These are phyloP conservation scores for Palaemon carinicauda DNA, from an alignment of 1,140 invertebrate genomes.

Conservation along the genomic window DNA sequence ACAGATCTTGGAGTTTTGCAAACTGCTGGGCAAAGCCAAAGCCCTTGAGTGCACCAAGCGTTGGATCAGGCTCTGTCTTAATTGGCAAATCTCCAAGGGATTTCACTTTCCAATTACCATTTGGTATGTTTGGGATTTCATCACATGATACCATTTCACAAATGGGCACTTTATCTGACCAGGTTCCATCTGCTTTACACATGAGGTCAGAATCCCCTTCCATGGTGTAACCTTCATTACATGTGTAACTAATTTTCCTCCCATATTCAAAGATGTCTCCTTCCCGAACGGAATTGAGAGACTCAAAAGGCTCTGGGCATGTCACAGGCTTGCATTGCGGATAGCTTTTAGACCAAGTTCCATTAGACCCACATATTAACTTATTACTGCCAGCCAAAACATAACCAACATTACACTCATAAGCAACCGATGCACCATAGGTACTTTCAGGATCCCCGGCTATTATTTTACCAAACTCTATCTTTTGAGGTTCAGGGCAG, in stretches of 20 bases:
- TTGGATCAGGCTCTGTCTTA: slow-evolving; percentile 34
- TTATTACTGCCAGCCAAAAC: slow-evolving; percentile 64
- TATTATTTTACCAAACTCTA: slow-evolving; percentile 59
- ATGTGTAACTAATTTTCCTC: slow-evolving; percentile 62
- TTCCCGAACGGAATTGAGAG: slow-evolving; percentile 43
- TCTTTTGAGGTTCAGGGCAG: slow-evolving; percentile 55
- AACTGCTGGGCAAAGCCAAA: slow-evolving; percentile 10
- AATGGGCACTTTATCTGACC: slow-evolving; percentile 63
- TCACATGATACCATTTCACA: slow-evolving; percentile 63
- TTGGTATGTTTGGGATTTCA: slow-evolving; percentile 30
- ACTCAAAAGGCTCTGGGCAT: slow-evolving; percentile 59
- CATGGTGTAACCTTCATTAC: slow-evolving; percentile 65
- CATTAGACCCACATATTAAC: slow-evolving; percentile 65
- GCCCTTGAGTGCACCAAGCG: neutral
- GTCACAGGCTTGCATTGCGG: slow-evolving; percentile 60
- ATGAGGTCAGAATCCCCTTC: slow-evolving; percentile 62
- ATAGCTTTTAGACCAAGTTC: slow-evolving; percentile 63
- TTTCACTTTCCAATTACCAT: slow-evolving; percentile 51
- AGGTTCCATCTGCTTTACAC: slow-evolving; percentile 64
- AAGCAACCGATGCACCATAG: slow-evolving; percentile 55
- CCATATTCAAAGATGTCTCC: slow-evolving; percentile 60
- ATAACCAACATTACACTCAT: slow-evolving; percentile 65
- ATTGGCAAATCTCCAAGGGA: slow-evolving; percentile 50
- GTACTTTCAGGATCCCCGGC: slow-evolving; percentile 17
- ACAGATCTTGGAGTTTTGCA: slow-evolving; percentile 37